These are phyloP conservation scores for Pseudomyrmex gracilis DNA, from an alignment of 1,140 invertebrate species.

Conservation along the genomic window DNA sequence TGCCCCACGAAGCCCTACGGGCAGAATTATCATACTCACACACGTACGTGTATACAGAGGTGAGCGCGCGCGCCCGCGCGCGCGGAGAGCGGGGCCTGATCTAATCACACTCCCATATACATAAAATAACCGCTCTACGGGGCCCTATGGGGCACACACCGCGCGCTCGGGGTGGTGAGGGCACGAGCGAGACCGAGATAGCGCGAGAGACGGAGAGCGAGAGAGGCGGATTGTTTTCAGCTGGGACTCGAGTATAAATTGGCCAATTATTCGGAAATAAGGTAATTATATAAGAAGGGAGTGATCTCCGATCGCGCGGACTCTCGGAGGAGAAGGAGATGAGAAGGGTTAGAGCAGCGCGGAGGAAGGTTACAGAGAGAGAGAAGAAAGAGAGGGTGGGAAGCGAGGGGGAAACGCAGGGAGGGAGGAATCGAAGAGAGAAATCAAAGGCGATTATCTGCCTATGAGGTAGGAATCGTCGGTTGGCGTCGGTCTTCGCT, in stretches of 20 bases:
- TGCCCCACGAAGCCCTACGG: slow-evolving; percentile 82
- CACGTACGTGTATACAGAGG: slow-evolving; percentile 49
- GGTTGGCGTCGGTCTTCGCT: slow-evolving; percentile 73
- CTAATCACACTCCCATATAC: slow-evolving; percentile 86
- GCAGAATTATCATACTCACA: slow-evolving; percentile 85
- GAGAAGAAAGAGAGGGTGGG: slow-evolving; percentile 58
- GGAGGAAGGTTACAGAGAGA: slow-evolving; percentile 36
- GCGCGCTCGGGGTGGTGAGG: slow-evolving; percentile 71
- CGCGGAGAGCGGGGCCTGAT: slow-evolving; percentile 77
- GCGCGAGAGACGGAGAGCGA: slow-evolving; percentile 64
- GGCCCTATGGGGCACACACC: slow-evolving; percentile 82
- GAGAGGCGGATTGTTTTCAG: slow-evolving; percentile 85
- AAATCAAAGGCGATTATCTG: slow-evolving; percentile 86
- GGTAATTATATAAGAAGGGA: slow-evolving; percentile 86
- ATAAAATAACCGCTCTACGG: slow-evolving; percentile 85
- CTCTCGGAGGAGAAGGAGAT: slow-evolving; percentile 64
- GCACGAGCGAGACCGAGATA: slow-evolving; percentile 65
- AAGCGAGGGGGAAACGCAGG: slow-evolving; percentile 64
- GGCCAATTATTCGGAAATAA: slow-evolving; percentile 86
- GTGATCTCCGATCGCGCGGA: slow-evolving; percentile 82
- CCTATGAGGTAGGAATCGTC: slow-evolving; percentile 85
- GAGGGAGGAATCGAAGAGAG: slow-evolving; percentile 83
- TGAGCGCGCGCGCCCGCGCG: not conserved
- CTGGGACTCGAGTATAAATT: slow-evolving; percentile 86
- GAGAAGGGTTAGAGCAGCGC: slow-evolving; percentile 49